Conservation (phyloP, 2,888 invertebrate species). For the Metalampra italica region DNA sequence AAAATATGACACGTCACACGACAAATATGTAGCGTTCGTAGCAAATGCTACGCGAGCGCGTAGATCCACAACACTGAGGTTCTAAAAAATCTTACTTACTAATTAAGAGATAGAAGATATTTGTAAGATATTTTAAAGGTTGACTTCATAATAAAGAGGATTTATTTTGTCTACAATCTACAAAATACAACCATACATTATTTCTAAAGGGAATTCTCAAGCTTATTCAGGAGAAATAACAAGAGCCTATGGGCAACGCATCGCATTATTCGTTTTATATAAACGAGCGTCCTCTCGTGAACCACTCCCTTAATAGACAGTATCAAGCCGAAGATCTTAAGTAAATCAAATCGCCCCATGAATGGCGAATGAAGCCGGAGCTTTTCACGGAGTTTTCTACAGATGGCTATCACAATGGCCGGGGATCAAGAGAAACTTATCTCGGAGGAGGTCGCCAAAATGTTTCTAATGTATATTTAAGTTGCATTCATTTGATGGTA, state of each 20-base stretch:
- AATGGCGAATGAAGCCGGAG: constrained; percentile 71
- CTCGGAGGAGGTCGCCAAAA: constrained; percentile 62
- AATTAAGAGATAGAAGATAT: no score
- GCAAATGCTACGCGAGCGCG: neutral
- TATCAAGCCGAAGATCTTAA: constrained; percentile 73
- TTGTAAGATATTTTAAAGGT: no score
- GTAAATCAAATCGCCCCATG: constrained; percentile 78
- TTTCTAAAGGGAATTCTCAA: neutral
- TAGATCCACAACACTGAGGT: neutral
- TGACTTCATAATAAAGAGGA: neutral
- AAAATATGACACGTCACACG: no score
- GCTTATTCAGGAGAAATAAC: constrained; percentile 2
- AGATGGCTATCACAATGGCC: constrained; percentile 75
- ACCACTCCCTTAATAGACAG: constrained; percentile 71
- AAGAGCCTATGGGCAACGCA: constrained; percentile 18
- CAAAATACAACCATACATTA: neutral
- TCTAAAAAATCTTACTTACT: no score
- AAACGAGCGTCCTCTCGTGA: constrained; percentile 44
- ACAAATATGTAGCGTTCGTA: neutral
- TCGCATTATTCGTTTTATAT: constrained; percentile 49
- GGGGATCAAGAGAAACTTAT: constrained; percentile 71
- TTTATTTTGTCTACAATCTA: neutral
- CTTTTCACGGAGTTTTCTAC: constrained; percentile 68
- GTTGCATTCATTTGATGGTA: constrained; percentile 65
- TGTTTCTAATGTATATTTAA: constrained; percentile 74